Conservation (phyloP, 1,140 invertebrate genomes). For the Dreissena polymorpha region DNA sequence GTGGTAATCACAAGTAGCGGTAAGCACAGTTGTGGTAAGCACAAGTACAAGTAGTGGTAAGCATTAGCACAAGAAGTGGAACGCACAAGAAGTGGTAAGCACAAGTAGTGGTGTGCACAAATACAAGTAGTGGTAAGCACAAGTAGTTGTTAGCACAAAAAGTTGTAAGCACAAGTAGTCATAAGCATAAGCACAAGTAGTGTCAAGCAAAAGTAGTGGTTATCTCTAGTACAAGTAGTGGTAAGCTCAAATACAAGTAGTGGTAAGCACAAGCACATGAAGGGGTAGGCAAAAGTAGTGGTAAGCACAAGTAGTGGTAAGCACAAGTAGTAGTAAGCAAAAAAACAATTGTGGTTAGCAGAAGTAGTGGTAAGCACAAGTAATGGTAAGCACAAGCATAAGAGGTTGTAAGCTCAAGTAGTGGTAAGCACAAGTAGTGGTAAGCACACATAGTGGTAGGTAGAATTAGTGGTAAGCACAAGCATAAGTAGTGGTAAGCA, state of each 20-base stretch:
- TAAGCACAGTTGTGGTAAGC: conserved; percentile 94
- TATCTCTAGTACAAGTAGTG: too few relatives aligned
- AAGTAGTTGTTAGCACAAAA: conserved; percentile 96
- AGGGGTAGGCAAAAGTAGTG: conserved; percentile 83
- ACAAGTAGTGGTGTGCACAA: background rate
- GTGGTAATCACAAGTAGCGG: conserved; percentile 97
- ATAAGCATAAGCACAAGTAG: conserved; percentile 99
- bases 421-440: too few relatives aligned
- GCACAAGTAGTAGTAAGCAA: too few relatives aligned
- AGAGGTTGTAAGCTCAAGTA: too few relatives aligned
- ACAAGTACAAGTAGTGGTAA: conserved; percentile 84
- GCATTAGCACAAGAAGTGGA: conserved; percentile 97
- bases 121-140: conserved; percentile 97
- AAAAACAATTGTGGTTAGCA: too few relatives aligned
- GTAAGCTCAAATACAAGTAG: too few relatives aligned
- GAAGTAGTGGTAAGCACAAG: conserved; percentile 96
- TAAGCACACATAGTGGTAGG: too few relatives aligned
- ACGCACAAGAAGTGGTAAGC: conserved; percentile 94
- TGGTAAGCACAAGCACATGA: too few relatives aligned
- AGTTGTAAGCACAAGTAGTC: conserved; percentile 97
- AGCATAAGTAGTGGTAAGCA: too few relatives aligned
- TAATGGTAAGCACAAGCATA: conserved; percentile 84
- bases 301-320: too few relatives aligned
- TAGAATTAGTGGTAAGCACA: too few relatives aligned
- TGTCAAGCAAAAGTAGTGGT: too few relatives aligned